phyloP scores from a whole-genome alignment of 2,888 invertebrate genomes.

The Lepidochrysops patricia region DNA sequence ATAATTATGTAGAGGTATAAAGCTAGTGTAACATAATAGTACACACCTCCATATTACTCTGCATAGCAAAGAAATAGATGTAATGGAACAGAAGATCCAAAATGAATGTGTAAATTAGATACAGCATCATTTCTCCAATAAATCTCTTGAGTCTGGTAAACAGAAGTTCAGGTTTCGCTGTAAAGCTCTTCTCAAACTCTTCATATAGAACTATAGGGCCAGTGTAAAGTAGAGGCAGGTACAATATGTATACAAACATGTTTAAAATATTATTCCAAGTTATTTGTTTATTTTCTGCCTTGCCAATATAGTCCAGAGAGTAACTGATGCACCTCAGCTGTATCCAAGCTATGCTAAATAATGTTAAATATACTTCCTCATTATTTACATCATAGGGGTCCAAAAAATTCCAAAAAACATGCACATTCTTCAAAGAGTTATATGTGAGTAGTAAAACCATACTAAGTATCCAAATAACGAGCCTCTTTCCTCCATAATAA shows the following conservation, averaged over 20 bases:
- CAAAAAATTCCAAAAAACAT: conserved; percentile 61
- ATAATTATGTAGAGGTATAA: too few relatives aligned
- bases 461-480: conserved; percentile 72
- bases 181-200: conserved; percentile 75
- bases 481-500: conserved; percentile 58
- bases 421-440: conserved; percentile 62
- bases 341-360: conserved; percentile 79
- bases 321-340: conserved; percentile 85
- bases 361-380: conserved; percentile 70
- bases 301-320: conserved; percentile 74
- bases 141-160: conserved; percentile 51
- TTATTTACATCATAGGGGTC: conserved; percentile 55
- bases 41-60: conserved; percentile 77
- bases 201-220: conserved; percentile 89
- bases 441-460: conserved; percentile 60
- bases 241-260: conserved; percentile 84
- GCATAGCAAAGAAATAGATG: conserved; percentile 86
- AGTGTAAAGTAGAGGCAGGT: conserved; percentile 86
- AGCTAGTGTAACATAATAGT: neutral
- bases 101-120: conserved; percentile 79
- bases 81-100: conserved; percentile 84
- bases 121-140: conserved; percentile 66
- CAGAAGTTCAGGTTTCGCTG: conserved; percentile 33
- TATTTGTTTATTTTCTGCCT: conserved; percentile 25
- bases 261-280: conserved; percentile 43